Base-by-base conservation (phyloP, 2,888 invertebrate species). In the Pheosia gnoma region DNA sequence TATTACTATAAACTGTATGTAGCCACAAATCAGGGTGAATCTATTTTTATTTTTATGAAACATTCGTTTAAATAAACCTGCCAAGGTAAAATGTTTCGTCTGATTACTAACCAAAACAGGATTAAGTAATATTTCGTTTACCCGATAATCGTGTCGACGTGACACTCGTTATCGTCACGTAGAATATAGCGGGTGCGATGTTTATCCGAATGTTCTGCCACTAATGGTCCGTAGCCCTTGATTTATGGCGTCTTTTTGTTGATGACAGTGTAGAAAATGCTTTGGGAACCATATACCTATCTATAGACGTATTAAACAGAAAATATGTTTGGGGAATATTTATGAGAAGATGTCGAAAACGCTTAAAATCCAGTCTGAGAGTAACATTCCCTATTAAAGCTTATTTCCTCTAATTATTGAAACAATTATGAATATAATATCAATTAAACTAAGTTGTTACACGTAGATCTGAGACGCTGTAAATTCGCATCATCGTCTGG, bases 101-200 rank as follows among this genome's bases (percentile, higher is more conserved):
- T 25, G 25, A 25, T 25, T 25, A 25, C 25, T n/a, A 47, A 9
- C 11, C 47, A 47, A 47, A n/a, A 47, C 9, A 8, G 43, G 11
- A 47, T 47, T 47, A 47, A n/a, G 47, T 47, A 47, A 47, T 47
- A 47, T 47, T 47, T n/a, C 47, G 47, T n/a, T 47, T 6, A n/a
- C 11, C 47, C n/a, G 47, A 47, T 47, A 47, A 47, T 47, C 47
- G 47, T n/a, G 4, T 5, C 47, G n/a, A 47, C 47, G 47, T 47
- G 47, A 47, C 47, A 47, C 47, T 47, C 47, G 47, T 47, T 47
- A 47, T 47, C 47, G 47, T 47, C 47, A 47, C 47, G 47, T 47
- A 47, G 47, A 47, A 47, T 47, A 47, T 47, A 47, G 47, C 47
- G 47, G 47, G 47, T 11, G 47, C 47, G 47, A 47, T 47, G 47